Percentiles rank a stretch among this genome's conserved stretches.
These are phyloP conservation scores for Dicyrtoma fusca DNA, from an alignment of 2,888 invertebrate genomes.

Conservation along the genomic window DNA sequence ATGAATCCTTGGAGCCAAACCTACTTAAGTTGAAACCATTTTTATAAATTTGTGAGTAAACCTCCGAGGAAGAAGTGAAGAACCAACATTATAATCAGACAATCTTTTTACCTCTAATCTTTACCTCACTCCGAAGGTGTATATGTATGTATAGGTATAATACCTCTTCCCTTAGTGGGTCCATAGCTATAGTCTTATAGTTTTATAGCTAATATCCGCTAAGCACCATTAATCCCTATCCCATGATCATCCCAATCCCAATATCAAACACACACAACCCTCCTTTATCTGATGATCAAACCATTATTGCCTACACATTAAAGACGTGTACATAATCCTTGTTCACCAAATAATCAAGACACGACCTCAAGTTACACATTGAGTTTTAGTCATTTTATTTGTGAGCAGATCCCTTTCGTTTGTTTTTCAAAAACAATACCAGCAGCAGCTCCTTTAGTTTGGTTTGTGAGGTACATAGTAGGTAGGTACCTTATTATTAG, in stretches of 20 bases:
- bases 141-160: neutral
- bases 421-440: too few relatives aligned
- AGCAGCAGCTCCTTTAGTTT: too few relatives aligned
- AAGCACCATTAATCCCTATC: constrained; percentile 28
- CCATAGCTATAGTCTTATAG: too few relatives aligned
- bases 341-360: too few relatives aligned
- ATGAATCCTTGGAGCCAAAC: constrained; percentile 26
- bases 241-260: constrained; percentile 8
- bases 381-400: too few relatives aligned
- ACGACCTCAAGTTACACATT: too few relatives aligned
- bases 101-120: constrained; percentile 7
- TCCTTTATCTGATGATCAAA: constrained; percentile 13
- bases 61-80: constrained; percentile 6
- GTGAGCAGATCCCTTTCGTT: too few relatives aligned
- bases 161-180: too few relatives aligned
- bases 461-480: too few relatives aligned
- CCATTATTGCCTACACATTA: constrained; percentile 4
- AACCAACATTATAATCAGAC: constrained; percentile 11
- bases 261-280: constrained; percentile 2
- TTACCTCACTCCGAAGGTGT: neutral
- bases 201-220: too few relatives aligned
- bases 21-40: constrained; percentile 4
- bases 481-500: too few relatives aligned
- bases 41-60: constrained; percentile 14
- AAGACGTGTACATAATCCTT: too few relatives aligned